phyloP scores from a whole-genome alignment of 2,797 vertebrate genomes.

The Xiphorhynchus erythropygius region DNA sequence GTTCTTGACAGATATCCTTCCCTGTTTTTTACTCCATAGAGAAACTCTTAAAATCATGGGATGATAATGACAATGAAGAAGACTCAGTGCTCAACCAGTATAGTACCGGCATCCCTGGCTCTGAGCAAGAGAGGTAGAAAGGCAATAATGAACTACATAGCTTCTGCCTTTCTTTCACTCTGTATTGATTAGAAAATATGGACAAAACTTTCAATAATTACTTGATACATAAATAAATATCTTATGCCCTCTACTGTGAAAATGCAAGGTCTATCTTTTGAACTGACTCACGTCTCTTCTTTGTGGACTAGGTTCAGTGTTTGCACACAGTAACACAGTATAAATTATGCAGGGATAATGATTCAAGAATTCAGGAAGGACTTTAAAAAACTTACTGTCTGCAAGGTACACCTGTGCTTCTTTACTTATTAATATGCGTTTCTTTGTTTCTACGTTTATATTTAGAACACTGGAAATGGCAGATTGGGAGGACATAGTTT shows the following conservation, averaged over 20 bases:
- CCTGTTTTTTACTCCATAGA: neutral
- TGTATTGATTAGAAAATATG: neutral
- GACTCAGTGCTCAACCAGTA: neutral
- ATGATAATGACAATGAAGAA: neutral
- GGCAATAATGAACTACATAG: neutral
- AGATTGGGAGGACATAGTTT: neutral
- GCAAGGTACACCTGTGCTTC: constrained; percentile 59
- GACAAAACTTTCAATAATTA: neutral
- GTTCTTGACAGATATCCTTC: neutral
- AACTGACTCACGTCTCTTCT: neutral
- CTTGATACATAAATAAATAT: constrained; percentile 10
- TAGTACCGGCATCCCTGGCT: neutral
- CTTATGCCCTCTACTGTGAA: neutral
- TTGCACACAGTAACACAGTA: constrained; percentile 23
- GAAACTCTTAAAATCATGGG: neutral
- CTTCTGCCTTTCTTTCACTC: neutral
- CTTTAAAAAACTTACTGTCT: constrained; percentile 60
- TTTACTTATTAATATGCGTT: constrained; percentile 70
- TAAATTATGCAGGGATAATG: constrained; percentile 61
- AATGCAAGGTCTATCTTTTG: neutral
- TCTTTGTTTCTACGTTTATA: constrained; percentile 59
- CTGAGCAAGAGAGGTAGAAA: neutral
- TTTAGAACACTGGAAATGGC: constrained; percentile 53
- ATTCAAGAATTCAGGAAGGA: constrained; percentile 57
- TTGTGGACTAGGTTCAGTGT: neutral